phyloP scores from a whole-genome alignment of 2,888 invertebrate species.

The Heliconius erato region DNA sequence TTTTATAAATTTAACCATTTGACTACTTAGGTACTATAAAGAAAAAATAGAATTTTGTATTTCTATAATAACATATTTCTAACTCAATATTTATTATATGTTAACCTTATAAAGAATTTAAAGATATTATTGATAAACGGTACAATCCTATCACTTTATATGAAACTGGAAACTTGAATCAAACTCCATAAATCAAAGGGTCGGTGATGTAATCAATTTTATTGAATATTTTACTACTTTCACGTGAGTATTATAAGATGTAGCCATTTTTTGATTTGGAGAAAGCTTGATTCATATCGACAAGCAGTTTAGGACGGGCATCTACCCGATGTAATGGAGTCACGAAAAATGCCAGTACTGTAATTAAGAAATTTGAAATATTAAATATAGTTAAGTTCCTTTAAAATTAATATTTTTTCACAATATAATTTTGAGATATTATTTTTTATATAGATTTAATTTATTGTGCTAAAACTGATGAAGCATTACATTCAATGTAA shows the following conservation, averaged over 20 bases:
- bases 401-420: neutral
- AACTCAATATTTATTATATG: neutral
- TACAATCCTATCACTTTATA: neutral
- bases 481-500: neutral
- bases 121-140: neutral
- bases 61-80: neutral
- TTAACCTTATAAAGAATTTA: neutral
- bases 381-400: neutral
- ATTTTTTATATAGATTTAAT: neutral
- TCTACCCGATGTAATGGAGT: constrained; percentile 29
- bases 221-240: constrained; percentile 15
- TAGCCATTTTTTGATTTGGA: constrained; percentile 22
- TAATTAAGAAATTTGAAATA: neutral
- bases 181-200: constrained; percentile 18
- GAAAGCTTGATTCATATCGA: constrained; percentile 28
- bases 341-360: neutral
- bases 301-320: constrained; percentile 26
- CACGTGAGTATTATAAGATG: constrained; percentile 25
- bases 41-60: neutral
- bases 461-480: neutral
- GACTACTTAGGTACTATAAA: neutral
- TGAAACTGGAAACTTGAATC: constrained; percentile 1
- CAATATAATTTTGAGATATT: neutral
- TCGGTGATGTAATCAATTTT: constrained; percentile 11
- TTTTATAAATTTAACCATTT: too few species aligned